Conservation (phyloP, 2,888 invertebrate species). For the Pammene aurita region DNA sequence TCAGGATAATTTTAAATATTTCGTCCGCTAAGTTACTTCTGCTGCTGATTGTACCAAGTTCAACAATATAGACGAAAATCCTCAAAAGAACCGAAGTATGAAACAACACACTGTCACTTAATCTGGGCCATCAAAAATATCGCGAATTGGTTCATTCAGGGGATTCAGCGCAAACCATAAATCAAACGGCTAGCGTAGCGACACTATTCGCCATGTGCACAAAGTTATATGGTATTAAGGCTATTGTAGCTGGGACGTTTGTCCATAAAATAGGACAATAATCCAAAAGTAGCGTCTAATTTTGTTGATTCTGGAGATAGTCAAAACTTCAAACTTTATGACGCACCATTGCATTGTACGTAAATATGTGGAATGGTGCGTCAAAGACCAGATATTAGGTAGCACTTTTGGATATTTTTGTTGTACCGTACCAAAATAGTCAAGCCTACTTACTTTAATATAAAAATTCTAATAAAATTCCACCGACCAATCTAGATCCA, state of each 20-base stretch:
- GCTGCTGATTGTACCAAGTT: too few relatives aligned
- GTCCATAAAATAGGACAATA: neutral
- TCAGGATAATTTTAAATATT: too few relatives aligned
- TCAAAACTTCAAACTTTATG: neutral
- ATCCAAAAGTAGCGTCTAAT: neutral
- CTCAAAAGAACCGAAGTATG: too few relatives aligned
- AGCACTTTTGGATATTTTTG: too few relatives aligned
- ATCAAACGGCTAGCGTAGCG: conserved; percentile 2
- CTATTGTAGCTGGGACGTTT: neutral
- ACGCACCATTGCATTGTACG: neutral
- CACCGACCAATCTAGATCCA: too few relatives aligned
- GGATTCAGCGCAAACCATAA: neutral
- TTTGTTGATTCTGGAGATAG: neutral
- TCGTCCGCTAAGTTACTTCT: too few relatives aligned
- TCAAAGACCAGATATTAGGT: too few relatives aligned
- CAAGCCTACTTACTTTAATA: too few relatives aligned
- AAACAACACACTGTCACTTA: too few relatives aligned
- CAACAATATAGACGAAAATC: too few relatives aligned
- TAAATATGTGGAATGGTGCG: neutral
- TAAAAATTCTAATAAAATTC: too few relatives aligned
- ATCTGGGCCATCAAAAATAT: neutral
- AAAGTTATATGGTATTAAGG: neutral
- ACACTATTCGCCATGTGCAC: neutral
- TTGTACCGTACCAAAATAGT: too few relatives aligned
- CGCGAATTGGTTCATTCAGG: conserved; percentile 13